phyloP scores from a whole-genome alignment of 1,140 invertebrate genomes.

The Bicyclus anynana region DNA sequence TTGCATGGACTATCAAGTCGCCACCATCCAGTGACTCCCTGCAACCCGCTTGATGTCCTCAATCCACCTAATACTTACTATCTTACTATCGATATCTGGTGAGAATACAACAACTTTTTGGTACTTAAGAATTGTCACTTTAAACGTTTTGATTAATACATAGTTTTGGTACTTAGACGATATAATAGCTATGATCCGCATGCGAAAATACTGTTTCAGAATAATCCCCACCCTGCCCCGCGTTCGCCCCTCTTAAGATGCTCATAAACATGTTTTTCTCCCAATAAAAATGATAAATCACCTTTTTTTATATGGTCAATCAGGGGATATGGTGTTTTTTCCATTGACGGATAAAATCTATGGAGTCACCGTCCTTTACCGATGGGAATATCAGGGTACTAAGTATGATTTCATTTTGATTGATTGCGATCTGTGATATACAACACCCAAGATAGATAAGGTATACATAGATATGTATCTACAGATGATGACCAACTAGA shows the following conservation, averaged over 20 bases:
- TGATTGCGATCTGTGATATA: conserved; percentile 34
- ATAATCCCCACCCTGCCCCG: conserved; percentile 30
- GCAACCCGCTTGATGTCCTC: too few species aligned
- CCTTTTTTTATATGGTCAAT: conserved; percentile 75
- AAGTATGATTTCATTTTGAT: conserved; percentile 52
- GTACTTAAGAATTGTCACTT: too few species aligned
- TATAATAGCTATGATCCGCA: not conserved
- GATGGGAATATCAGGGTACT: conserved; percentile 34
- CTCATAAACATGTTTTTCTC: conserved; percentile 75
- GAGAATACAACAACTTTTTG: too few species aligned
- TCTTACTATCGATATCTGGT: too few species aligned
- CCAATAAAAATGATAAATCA: conserved; percentile 76
- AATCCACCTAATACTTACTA: too few species aligned
- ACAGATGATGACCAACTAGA: too few species aligned
- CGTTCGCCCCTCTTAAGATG: conserved; percentile 62
- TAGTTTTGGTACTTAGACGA: too few species aligned
- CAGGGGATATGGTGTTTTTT: conserved; percentile 65
- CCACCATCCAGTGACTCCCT: too few species aligned
- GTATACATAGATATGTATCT: too few species aligned
- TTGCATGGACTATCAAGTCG: too few species aligned
- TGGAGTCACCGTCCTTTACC: conserved; percentile 35
- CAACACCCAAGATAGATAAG: not conserved
- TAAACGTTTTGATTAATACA: too few species aligned
- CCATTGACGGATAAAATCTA: conserved; percentile 62
- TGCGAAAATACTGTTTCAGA: conserved; percentile 3